Evolutionary conservation across 2,113 vertebrate genomes (phyloP).

Genomic region (Porphyrio hochstetteri): DNA sequence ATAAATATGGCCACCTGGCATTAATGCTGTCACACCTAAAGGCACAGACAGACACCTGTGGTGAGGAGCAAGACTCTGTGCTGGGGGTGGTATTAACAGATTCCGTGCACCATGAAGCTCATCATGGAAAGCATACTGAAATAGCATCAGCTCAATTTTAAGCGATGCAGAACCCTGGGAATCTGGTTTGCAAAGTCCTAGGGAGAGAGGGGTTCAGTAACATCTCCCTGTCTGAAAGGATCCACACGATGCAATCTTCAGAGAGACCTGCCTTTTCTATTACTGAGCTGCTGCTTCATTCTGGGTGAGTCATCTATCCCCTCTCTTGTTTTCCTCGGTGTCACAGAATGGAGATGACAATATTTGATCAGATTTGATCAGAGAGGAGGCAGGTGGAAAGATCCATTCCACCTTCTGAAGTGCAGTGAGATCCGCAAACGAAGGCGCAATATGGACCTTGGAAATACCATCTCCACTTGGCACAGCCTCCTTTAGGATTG

Average conservation of each 20-base stretch:
- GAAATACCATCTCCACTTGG: constrained; percentile 12
- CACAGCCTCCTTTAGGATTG: not conserved
- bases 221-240: not conserved
- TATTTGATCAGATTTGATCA: not conserved
- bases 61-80: not conserved
- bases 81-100: not conserved
- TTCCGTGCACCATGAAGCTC: not conserved
- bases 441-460: not conserved
- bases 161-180: not conserved
- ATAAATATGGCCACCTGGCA: not conserved
- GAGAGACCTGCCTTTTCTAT: not conserved
- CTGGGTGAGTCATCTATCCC: constrained; percentile 12
- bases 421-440: not conserved
- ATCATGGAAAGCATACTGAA: not conserved
- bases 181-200: not conserved
- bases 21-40: not conserved
- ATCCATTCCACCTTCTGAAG: not conserved
- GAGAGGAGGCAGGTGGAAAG: not conserved
- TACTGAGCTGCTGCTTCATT: not conserved
- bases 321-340: not conserved
- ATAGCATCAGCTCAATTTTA: not conserved
- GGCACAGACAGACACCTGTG: not conserved
- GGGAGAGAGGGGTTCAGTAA: not conserved
- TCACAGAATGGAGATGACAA: constrained; percentile 16
- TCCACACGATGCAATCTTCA: not conserved